Evolutionary conservation across 2,888 invertebrate genomes (phyloP).

Genomic region (Stenchaetothrips biformis): DNA sequence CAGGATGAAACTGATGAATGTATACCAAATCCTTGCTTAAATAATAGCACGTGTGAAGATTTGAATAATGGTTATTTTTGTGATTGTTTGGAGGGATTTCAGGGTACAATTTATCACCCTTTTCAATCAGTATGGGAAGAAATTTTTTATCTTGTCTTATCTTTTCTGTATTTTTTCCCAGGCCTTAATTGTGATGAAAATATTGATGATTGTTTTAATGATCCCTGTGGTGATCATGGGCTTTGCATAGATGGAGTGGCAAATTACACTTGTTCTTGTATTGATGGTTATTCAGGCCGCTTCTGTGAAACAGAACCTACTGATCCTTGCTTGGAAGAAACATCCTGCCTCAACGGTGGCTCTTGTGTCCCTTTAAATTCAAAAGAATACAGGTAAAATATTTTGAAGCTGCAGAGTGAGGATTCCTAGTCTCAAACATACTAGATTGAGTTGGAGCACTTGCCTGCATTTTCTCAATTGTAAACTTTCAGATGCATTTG

Average conservation of each 20-base stretch:
- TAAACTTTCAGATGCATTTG: conserved; percentile 51
- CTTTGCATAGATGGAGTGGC: conserved; percentile 44
- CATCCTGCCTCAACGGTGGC: conserved; percentile 50
- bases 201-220: conserved; percentile 50
- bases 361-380: conserved; percentile 37
- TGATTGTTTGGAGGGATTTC: conserved; percentile 40
- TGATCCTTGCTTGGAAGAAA: conserved; percentile 51
- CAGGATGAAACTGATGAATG: conserved; percentile 47
- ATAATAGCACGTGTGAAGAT: conserved; percentile 47
- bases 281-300: conserved; percentile 51
- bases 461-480: conserved; percentile 19
- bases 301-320: conserved; percentile 48
- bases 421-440: not conserved
- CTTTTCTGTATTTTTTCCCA: conserved; percentile 34
- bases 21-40: conserved; percentile 46
- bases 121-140: not conserved
- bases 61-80: conserved; percentile 40
- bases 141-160: conserved; percentile 10
- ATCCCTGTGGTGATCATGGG: conserved; percentile 49
- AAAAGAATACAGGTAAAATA: conserved; percentile 28
- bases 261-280: conserved; percentile 51
- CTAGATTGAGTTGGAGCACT: not conserved
- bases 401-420: not conserved
- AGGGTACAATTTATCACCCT: conserved; percentile 33
- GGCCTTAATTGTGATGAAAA: conserved; percentile 51